Conservation (phyloP, 2,113 vertebrate species). For the Burhinus bistriatus region DNA sequence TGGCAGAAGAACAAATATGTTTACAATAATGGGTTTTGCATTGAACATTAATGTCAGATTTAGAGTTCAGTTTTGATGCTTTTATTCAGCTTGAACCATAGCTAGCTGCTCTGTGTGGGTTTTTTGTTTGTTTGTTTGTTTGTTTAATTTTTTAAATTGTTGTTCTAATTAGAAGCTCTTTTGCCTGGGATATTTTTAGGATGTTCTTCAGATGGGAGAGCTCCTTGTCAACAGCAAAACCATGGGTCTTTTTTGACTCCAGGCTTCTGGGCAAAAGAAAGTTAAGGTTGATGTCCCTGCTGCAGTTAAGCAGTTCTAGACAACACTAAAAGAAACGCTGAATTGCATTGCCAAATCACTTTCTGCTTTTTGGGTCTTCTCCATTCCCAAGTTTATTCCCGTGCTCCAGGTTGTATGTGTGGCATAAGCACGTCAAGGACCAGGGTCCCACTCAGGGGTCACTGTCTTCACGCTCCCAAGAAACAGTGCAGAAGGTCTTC, state of each 20-base stretch:
- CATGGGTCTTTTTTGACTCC: neutral
- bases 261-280: neutral
- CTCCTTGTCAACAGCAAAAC: neutral
- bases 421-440: neutral
- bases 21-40: neutral
- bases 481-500: neutral
- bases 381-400: neutral
- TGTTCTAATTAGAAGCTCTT: neutral
- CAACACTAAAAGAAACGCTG: neutral
- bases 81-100: neutral
- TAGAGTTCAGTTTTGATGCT: neutral
- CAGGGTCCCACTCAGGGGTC: neutral
- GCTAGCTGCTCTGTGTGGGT: neutral
- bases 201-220: neutral
- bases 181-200: neutral
- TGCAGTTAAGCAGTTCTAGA: neutral
- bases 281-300: neutral
- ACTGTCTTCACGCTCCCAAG: neutral
- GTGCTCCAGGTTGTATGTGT: rapidly evolving
- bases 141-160: neutral
- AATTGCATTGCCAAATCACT: neutral
- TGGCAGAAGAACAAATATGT: neutral
- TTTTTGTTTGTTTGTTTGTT: neutral
- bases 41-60: neutral
- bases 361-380: neutral